A percentile compares a stretch with the other conserved stretches of the same genome.
phyloP scores from a whole-genome alignment of 2,113 vertebrate species.

The Hydrochoerus hydrochaeris region DNA sequence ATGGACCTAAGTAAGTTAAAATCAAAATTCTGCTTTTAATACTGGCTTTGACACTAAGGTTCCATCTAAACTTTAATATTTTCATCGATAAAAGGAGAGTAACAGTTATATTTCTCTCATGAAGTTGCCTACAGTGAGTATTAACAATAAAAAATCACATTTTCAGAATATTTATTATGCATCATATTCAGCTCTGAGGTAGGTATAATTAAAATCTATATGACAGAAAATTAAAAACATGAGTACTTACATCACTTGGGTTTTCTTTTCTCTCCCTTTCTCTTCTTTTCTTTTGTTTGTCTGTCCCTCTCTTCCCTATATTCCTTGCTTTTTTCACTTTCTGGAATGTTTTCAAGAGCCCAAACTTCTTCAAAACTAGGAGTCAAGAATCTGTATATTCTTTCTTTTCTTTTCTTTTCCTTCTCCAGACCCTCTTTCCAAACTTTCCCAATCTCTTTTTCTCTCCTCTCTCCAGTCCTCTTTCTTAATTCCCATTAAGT shows the following conservation, averaged over 20 bases:
- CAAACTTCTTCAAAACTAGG: background rate
- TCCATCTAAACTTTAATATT: background rate
- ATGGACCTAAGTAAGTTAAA: background rate
- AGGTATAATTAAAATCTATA: background rate
- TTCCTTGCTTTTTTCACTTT: background rate
- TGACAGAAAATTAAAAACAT: background rate
- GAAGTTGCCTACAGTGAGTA: background rate
- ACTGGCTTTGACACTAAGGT: background rate
- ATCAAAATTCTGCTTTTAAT: background rate
- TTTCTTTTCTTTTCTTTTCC: background rate
- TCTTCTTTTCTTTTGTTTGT: background rate
- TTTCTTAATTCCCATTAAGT: background rate
- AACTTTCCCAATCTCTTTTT: background rate
- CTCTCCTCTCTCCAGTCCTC: background rate
- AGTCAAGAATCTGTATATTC: background rate
- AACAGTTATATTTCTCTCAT: background rate
- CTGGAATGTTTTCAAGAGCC: background rate
- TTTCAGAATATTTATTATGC: background rate
- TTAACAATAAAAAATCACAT: background rate
- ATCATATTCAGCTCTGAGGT: background rate
- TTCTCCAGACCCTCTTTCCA: background rate
- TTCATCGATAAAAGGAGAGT: background rate
- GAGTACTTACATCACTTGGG: background rate
- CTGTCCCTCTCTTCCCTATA: accelerated
- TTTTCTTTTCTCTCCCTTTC: background rate